Evolutionary conservation across 2,888 invertebrate species (phyloP), one percentile per base, ranked within the genome.

Genomic region (Aleiodes testaceus): DNA sequence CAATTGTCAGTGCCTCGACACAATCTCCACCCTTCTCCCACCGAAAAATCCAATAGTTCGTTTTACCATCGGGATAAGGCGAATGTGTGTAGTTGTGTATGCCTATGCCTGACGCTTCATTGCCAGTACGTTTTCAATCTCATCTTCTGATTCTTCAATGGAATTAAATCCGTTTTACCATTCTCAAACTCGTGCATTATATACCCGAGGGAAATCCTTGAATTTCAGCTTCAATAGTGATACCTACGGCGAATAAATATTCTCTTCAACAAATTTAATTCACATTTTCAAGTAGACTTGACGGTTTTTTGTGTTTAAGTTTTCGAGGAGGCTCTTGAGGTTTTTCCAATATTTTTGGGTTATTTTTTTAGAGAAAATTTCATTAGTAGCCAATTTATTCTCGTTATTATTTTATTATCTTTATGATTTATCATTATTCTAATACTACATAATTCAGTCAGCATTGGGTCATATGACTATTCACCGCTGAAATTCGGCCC

Each of bases 81-180:
- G 14, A 53, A 11, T n/a, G 30, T 53, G 14, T 14, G n/a, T 14
- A 26, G 11, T n/a, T 42, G 18, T 18, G 59, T 18, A 16, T 14
- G 6, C 11, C 5, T 3, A 14, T 59, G 11, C 4, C 14, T 7
- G 18, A 4, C 36, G 36, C 16, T 16, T 42, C 26, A 30, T 26
- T 55, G 11, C 55, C 55, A 30, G 26, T 12, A 30, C 30, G 22
- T 55, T 26, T 55, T 30, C 30, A 55, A 63, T 52, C 50, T 49
- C 53, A 67, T 67, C 66, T 67, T 52, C n/a, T n/a, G 66, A 67
- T 67, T 67, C 45, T 55, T 67, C 44, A 49, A 47, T 16, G 16
- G 16, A 16, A 47, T 47, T 47, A 16, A 47, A 47, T 47, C 47
- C 47, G 16, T 14, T 47, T 47, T 47, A 9, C 14, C 14, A 36